Base-by-base conservation (phyloP, 2,797 vertebrate genomes). In the Peromyscus aztecus region DNA sequence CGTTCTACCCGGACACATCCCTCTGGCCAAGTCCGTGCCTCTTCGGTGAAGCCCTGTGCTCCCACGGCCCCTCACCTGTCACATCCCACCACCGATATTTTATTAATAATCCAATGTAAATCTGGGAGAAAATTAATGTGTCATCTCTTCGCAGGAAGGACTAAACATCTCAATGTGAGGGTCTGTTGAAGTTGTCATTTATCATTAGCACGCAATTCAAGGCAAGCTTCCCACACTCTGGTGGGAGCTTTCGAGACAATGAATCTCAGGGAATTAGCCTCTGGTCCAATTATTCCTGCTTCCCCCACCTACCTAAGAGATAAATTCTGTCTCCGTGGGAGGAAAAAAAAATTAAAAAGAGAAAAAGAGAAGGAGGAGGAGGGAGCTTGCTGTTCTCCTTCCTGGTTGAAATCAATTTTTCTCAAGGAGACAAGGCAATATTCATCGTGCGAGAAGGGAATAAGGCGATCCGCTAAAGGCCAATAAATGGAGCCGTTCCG, bases 181-280 rank as follows among this genome's bases (percentile, higher is more conserved):
- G 95, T 94, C 97, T 90, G 97, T 91, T 96, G 86, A 87, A 75
- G 78, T 46, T 96, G 97, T 96, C 97, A 95, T 90, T 97, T 96
- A 95, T 97, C 97, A 97, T 97, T 96, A 97, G 95, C 94, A 37
- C 23, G 90, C 86, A 61, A 75, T 71, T 93, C 96, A 57, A 95
- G 94, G 93, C 85, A 4, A 82, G 94, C 86, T 34, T 65, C 96
- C 94, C 94, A 91, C 94, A 69, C 80, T 94, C 95, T 91, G 69
- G 95, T 14, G 94, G 94, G 97, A 96, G 97, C 89, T 59, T 89
- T 84, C 24, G 1, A 94, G 94, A 97, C 97, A 93, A 97, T 91
- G 97, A 94, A 98, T 97, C 96, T 95, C 88, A 34, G 97, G 96
- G 94, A 97, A 98, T 98, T 96, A 97, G 97, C 96, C 97, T 90